Evolutionary conservation across 1,140 invertebrate species (phyloP), one percentile per base, ranked within the genome.

Genomic region (Saccostrea echinata): DNA sequence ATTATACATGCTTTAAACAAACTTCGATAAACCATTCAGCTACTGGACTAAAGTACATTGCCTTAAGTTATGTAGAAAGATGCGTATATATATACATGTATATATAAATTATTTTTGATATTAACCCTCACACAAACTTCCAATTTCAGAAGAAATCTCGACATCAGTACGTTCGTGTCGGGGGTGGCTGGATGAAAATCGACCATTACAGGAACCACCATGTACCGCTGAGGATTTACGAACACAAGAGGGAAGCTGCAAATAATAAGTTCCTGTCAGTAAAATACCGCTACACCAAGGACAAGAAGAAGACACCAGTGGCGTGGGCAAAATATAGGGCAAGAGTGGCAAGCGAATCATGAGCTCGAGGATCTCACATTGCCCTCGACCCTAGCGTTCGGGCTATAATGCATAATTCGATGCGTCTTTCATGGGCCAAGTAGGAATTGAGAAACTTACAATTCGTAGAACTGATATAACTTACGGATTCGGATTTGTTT

Each of bases 181-280:
- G 85, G 13, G 85, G 85, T 27, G 85, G 85, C 35, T 86, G 85
- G 85, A 86, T 86, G 85, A 86, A 86, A 43, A 76, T 86, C 27
- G 85, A 86, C 27, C 85, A 86, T 53, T 76, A 86, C 27, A 35
- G 85, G 4, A 86, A 86, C 71, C 85, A 86, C 6, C 85, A 86
- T 24, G 76, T 86, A 0, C 85, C 85, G 3, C 43, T 89, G 9
- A 89, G 84, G 43, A 84, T 89, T 16, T 86, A 84, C 55, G 88
- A 89, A 81, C 85, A 86, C 30, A 33, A 53, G 9, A 64, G 88
- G n/a, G 84, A 88, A 43, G 85, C 88, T 3, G 84, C 84, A 21
- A 82, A 86, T 35, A 86, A 86, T 68, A 89, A 89, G 35, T 89
- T 86, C 24, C 83, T 89, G n/a, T 89, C 84, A 24, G 86, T 87